Evolutionary conservation across 2,888 invertebrate species (phyloP), one percentile per base, ranked within the genome.

Genomic region (Pterostichus madidus): DNA sequence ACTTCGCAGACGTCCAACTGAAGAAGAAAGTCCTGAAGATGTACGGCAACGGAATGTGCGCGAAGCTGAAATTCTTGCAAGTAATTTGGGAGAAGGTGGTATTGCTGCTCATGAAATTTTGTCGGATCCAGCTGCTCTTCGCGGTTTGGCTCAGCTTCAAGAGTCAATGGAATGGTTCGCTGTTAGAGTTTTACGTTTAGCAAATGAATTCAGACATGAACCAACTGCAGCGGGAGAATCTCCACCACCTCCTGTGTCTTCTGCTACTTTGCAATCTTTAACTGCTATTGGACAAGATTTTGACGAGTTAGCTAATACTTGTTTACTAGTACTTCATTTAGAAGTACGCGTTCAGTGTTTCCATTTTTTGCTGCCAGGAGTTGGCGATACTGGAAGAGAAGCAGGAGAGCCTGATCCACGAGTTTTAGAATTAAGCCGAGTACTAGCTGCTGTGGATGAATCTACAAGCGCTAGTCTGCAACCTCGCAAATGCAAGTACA

Each of bases 261-360:
- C 92, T 84, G 90, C 92, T 11, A 91, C 92, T 1, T 90, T 94
- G 11, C 93, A 93, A 85, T 94, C 95, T 71, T 89, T 96, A 73
- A 92, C 93, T 7, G 92, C 94, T 84, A 92, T 96, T 77, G 95
- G 96, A 0, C 91, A 93, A 85, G 96, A 96, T 85, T 97, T 97
- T 88, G 95, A 97, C 88, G 97, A 97, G 86, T 92, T 98, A 80
- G 95, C 97, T 0, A 96, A 98, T 88, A 97, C 96, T 79, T 98
- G 98, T 87, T 92, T 99, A 84, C 91, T 99, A 56, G 94, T 99
- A 84, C 91, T 99, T 79, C 98, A 99, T 91, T 92, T 99, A 86
- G 99, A 99, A 92, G 96, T 97, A 86, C 93, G 98, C 83, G 98
- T 99, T 59, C 98, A 98, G 89, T 99, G 98, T 90, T 98, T 99